Evolutionary conservation across 2,888 invertebrate genomes (phyloP), one percentile per base, ranked within the genome.

Genomic region (Lobophora halterata): DNA sequence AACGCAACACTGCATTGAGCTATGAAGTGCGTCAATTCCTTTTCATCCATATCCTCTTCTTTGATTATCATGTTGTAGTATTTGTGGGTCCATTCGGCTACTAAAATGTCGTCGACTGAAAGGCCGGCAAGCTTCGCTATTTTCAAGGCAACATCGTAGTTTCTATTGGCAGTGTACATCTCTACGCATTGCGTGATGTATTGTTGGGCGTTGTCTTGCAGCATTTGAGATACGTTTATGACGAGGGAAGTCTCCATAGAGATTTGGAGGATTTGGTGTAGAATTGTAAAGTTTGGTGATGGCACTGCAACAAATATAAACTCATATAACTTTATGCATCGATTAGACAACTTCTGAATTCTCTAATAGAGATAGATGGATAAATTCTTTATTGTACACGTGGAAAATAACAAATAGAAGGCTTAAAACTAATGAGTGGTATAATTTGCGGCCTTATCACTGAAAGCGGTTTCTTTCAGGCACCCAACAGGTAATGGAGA

Each of bases 1-100:
- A 93, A 92, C 29, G 90, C 90, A 27, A 79, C 71, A 44, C 93
- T 90, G 52, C 93, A 93, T 25, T 88, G 79, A 0, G 86, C 80
- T 75, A 92, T 90, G 58, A 91, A 91, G 0, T 78, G 63, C 0
- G 81, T 79, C 17, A 82, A 64, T 4, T 79, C 71, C 51, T 74
- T 83, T 10, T 81, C 71, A 25, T 89, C 70, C 1, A 72, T 31
- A 2, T 49, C 31, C 2, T 79, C 76, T 8, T 80, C 77, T 47
- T 65, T 73, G 12, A 60, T 48, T 0, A 66, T 36, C 1, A 78
- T 64, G 39, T 67, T 78, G 51, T 88, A 79, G 55, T 88, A 85
- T 58, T 87, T 87, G 29, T 85, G 66, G 3, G 78, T 74, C 89
- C 90, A 91, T 61, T 90, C 88, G 4, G 87, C 85, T 42, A 89